Base-by-base conservation (phyloP, 2,113 vertebrate genomes). In the Lathamus discolor region DNA sequence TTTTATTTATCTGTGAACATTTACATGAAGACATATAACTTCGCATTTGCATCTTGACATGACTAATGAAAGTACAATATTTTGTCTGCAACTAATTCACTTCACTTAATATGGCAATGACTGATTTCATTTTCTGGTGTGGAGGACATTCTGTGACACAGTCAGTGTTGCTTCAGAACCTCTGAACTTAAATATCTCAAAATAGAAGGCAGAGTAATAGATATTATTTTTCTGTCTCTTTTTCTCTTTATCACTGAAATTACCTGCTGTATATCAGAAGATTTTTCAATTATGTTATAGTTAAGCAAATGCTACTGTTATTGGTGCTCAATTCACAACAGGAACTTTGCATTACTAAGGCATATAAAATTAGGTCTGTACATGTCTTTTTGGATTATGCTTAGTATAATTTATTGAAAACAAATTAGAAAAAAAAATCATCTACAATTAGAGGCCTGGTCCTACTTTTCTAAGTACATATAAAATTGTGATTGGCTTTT, bases 161-260 rank as follows among this genome's bases (percentile, higher is more conserved):
- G 68, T 61, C 85, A 81, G 15, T 81, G 83, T 48, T 92, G 55
- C 74, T 92, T 83, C 68, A 91, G 78, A 88, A 93, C 59, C 85
- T 86, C 77, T 93, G 90, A 95, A 96, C 83, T 94, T 93, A 86
- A 95, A 94, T 93, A 92, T 90, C 88, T 81, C n/a, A 62, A 88
- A 70, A 75, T 7, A 84, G 61, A 79, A 95, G 52, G 23, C 1
- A 23, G 57, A 91, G 19, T 92, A 92, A 89, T 37, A 22, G 83
- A 78, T 10, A 79, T 0, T 5, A 92, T 83, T 80, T 81, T 86
- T 85, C 61, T 83, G 62, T 54, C 61, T 80, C 43, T 44, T 76
- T 57, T 67, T 66, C 29, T 68, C 44, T 70, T 57, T 76, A 57
- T 87, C 57, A 83, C 68, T 82, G 76, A 93, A 95, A 94, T 86